Conservation (phyloP, 2,888 invertebrate genomes). For the Clusia tigrina region DNA sequence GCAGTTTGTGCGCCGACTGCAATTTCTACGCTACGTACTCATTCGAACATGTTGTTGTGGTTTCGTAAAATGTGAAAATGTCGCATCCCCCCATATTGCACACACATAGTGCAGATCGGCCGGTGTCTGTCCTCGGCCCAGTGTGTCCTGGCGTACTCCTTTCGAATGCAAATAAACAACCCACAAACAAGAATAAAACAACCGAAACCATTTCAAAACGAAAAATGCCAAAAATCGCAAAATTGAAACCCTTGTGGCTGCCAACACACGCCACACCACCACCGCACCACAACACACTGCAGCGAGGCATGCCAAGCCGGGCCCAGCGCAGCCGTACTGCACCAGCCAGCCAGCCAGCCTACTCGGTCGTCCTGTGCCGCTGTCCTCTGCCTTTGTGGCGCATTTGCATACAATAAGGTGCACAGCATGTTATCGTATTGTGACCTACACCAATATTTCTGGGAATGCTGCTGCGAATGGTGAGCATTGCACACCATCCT, state of each 20-base stretch:
- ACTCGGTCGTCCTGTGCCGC: slow-evolving; percentile 19
- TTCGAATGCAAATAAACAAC: slow-evolving; percentile 36
- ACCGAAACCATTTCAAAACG: slow-evolving; percentile 3
- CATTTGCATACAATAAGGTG: slow-evolving; percentile 66
- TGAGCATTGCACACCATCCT: slow-evolving; percentile 25
- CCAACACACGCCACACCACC: slow-evolving; percentile 24
- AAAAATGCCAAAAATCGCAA: slow-evolving; percentile 60
- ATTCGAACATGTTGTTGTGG: slow-evolving; percentile 5
- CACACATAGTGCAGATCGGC: not conserved
- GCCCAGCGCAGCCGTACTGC: too few relatives aligned
- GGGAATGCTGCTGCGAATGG: slow-evolving; percentile 58
- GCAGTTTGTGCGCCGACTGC: slow-evolving; percentile 24
- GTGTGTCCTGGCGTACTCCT: not conserved
- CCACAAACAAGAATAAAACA: not conserved
- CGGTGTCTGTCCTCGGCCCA: not conserved
- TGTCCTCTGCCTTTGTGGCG: slow-evolving; percentile 37
- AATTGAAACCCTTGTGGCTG: slow-evolving; percentile 44
- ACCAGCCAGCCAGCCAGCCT: too few relatives aligned
- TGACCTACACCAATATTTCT: slow-evolving; percentile 66
- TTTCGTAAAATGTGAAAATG: slow-evolving; percentile 2
- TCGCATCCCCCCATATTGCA: not conserved
- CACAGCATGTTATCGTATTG: slow-evolving; percentile 65
- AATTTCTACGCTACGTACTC: not conserved
- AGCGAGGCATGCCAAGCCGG: not conserved
- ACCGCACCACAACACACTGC: not conserved